These are phyloP conservation scores for Threskiornis aethiopicus DNA, from an alignment of 2,797 vertebrate genomes.

Conservation along the genomic window DNA sequence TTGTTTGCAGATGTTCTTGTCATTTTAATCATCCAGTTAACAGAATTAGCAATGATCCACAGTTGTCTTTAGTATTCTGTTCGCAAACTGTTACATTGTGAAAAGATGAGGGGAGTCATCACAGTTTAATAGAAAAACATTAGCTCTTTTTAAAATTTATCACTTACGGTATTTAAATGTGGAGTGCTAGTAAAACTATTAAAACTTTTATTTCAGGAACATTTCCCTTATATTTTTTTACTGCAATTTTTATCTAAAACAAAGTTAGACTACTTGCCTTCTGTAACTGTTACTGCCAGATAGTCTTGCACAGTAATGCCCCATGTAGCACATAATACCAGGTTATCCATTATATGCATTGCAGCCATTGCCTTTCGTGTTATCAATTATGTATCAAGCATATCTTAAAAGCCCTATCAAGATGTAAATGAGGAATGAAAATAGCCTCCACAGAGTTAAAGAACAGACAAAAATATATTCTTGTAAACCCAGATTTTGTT, in stretches of 20 bases:
- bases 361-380: background rate
- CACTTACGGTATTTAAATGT: background rate
- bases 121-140: constrained; percentile 12
- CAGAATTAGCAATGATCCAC: constrained; percentile 49
- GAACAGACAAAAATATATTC: background rate
- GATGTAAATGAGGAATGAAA: background rate
- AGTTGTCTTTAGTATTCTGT: constrained; percentile 12
- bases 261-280: background rate
- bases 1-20: constrained; percentile 60
- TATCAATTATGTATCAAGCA: background rate
- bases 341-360: background rate
- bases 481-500: background rate
- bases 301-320: background rate
- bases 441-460: background rate
- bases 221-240: background rate
- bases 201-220: background rate
- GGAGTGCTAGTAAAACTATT: background rate
- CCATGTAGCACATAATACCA: background rate
- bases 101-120: constrained; percentile 7
- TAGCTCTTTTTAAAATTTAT: constrained; percentile 11
- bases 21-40: constrained; percentile 65
- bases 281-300: background rate
- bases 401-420: background rate
- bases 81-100: background rate
- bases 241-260: background rate